These are phyloP conservation scores for Enteromius mattozi DNA, from an alignment of 2,797 vertebrate species.

Conservation along the genomic window DNA sequence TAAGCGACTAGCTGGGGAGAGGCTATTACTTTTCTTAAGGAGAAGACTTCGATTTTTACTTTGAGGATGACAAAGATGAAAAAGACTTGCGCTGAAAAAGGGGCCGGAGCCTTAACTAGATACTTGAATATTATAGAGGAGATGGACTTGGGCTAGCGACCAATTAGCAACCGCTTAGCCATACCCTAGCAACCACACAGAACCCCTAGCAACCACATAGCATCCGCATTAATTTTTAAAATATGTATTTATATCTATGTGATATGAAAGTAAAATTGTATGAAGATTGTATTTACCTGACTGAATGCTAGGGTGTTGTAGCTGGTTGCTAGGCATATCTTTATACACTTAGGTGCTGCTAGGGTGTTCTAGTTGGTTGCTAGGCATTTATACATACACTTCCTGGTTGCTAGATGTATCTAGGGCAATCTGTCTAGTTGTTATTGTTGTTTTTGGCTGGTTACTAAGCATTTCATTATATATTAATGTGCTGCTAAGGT, in stretches of 20 bases:
- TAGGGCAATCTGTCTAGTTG: not conserved
- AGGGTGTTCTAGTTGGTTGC: not conserved
- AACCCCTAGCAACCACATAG: not conserved
- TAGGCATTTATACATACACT: not conserved
- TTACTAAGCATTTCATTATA: not conserved
- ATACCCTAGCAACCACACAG: not conserved
- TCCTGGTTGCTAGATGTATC: not conserved
- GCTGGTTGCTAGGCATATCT: not conserved
- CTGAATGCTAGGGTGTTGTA: not conserved
- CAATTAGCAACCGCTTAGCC: not conserved
- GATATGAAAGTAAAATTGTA: not conserved
- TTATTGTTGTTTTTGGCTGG: not conserved
- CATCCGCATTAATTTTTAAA: not conserved
- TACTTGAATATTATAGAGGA: not conserved
- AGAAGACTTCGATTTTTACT: not conserved
- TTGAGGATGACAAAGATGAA: not conserved
- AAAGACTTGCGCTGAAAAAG: not conserved
- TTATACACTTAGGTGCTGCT: not conserved
- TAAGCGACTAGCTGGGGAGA: not conserved
- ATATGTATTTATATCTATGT: not conserved
- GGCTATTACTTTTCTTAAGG: constrained; percentile 2
- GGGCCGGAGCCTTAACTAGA: not conserved
- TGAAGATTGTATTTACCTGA: not conserved
- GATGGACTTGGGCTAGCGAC: not conserved
- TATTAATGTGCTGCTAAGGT: not conserved